Conservation (phyloP, 2,113 vertebrate genomes). For the Glaucidium brasilianum region DNA sequence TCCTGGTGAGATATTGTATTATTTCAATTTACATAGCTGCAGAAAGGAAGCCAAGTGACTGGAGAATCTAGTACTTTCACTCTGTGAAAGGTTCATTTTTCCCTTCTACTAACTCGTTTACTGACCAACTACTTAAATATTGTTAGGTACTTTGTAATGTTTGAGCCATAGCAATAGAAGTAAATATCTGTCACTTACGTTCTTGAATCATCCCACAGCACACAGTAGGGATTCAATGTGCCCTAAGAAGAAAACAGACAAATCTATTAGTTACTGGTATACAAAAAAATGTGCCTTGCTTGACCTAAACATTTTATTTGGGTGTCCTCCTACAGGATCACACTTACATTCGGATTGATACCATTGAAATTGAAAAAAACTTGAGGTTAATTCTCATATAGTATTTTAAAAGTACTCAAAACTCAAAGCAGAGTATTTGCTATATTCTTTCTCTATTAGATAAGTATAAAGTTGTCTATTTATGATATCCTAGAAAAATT, state of each 20-base stretch:
- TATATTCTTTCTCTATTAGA: not conserved
- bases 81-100: not conserved
- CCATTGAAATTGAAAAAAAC: not conserved
- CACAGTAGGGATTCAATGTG: constrained; percentile 94
- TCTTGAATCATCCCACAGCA: constrained; percentile 91
- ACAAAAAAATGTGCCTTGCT: not conserved
- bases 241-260: constrained; percentile 80
- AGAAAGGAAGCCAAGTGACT: not conserved
- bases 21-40: not conserved
- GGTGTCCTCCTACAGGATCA: not conserved
- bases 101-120: not conserved
- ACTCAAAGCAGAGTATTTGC: not conserved
- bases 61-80: not conserved
- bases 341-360: not conserved
- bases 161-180: constrained; percentile 36
- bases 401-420: not conserved
- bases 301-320: not conserved
- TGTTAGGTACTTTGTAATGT: not conserved
- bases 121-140: not conserved
- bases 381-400: not conserved
- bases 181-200: constrained; percentile 86
- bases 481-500: not conserved
- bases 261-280: not conserved
- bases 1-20: not conserved
- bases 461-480: not conserved